Conservation (phyloP, 2,888 invertebrate species). For the Pyrgus malvae region DNA sequence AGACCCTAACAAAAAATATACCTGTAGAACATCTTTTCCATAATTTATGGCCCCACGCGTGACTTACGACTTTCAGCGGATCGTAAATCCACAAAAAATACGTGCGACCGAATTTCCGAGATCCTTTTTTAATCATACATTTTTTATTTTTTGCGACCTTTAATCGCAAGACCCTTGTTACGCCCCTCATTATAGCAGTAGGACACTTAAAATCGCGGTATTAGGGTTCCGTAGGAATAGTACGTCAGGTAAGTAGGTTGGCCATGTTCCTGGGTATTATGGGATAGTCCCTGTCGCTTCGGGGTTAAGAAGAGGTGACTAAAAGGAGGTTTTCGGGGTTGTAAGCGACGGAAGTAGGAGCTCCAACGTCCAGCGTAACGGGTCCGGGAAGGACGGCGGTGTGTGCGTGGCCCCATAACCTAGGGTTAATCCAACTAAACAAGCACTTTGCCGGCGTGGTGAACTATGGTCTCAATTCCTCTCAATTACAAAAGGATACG, state of each 20-base stretch:
- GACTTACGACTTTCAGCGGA: slow-evolving; percentile 2
- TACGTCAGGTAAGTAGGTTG: neutral
- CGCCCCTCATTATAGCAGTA: slow-evolving; percentile 15
- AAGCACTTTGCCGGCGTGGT: no score
- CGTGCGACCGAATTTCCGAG: neutral
- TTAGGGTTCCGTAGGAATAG: neutral
- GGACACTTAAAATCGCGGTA: slow-evolving; percentile 14
- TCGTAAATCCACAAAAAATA: slow-evolving; percentile 12
- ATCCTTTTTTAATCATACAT: slow-evolving; percentile 19
- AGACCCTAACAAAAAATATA: neutral
- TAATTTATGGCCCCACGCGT: slow-evolving; percentile 5
- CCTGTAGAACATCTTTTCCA: neutral
- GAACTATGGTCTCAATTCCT: no score
- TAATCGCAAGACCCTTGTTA: slow-evolving; percentile 18
- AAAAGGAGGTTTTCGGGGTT: no score
- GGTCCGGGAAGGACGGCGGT: no score
- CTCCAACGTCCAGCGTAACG: no score
- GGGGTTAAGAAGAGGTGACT: no score
- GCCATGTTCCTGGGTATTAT: neutral
- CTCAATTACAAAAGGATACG: no score
- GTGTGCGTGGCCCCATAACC: no score
- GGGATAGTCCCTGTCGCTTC: no score
- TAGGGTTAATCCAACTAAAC: no score
- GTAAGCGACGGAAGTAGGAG: no score
- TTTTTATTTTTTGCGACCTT: slow-evolving; percentile 19